Base-by-base conservation (phyloP, 2,888 invertebrate genomes). In the Apamea anceps region DNA sequence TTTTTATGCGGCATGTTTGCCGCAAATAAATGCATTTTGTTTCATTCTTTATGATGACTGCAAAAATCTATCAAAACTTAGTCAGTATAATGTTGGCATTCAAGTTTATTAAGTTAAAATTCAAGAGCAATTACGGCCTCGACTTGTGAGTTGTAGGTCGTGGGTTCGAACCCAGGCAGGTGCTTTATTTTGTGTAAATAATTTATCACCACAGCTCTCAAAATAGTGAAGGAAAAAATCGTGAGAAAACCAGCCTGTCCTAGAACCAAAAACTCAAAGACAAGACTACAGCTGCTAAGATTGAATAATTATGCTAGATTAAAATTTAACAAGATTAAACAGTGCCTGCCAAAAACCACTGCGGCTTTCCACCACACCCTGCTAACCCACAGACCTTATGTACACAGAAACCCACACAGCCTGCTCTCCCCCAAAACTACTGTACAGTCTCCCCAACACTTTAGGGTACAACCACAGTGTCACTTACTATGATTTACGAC, bases 401-500 rank as follows among this genome's bases (percentile, higher is more conserved):
- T 21, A 25, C 21, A 3, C 57, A 73, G 12, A 28, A 28, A 45
- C 42, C 15, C 60, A 65, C 37, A 57, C 54, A 70, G 68, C 42
- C 62, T 48, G 72, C 51, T 7, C n/a, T 12, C 21, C 37, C 45
- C 51, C n/a, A n/a, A 72, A 70, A 0, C 75, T 80, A 67, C n/a
- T n/a, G n/a, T n/a, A n/a, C n/a, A 80, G 8, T 74, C 72, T 62
- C 72, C 77, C n/a, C 71, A 37, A 85, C n/a, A 71, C 3, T 83
- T 66, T 37, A 62, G 75, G 42, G 72, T 48, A 54, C n/a, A 72
- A 77, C 71, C 78, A 45, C 81, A 81, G 13, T 78, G 85, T 80
- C 81, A 81, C 67, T 32, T 73, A 77, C 73, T 51, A 75, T 82
- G 80, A 80, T 81, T 81, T 68, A 80, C 73, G 82, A 42, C 78